Evolutionary conservation across 2,888 invertebrate genomes (phyloP).

Genomic region (Hylaea fasciaria): DNA sequence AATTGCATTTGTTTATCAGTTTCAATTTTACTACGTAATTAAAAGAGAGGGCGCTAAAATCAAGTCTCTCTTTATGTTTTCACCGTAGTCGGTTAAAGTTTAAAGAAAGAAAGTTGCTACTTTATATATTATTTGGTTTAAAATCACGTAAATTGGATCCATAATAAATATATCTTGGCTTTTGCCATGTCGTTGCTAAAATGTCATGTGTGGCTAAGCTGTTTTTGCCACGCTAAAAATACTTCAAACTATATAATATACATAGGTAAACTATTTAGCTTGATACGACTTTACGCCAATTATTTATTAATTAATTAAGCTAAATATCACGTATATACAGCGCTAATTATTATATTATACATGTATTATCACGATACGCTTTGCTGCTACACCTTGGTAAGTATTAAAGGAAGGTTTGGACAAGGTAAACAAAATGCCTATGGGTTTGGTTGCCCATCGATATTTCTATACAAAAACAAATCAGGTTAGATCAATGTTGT

Average conservation of each 20-base stretch:
- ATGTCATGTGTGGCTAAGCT: slow-evolving; percentile 42
- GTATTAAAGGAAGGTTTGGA: slow-evolving; percentile 29
- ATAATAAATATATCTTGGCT: slow-evolving; percentile 27
- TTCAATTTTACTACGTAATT: no score
- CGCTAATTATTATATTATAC: slow-evolving; percentile 37
- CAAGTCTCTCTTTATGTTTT: no score
- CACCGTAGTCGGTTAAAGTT: no score
- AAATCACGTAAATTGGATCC: slow-evolving; percentile 37
- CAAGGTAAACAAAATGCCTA: slow-evolving; percentile 20
- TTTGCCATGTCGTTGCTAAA: slow-evolving; percentile 32
- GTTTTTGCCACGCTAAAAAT: slow-evolving; percentile 36
- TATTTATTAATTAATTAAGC: slow-evolving; percentile 21
- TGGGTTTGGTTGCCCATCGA: background rate
- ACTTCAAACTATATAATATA: slow-evolving; percentile 18
- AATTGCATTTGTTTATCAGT: no score
- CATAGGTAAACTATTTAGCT: slow-evolving; percentile 27
- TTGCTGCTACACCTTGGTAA: slow-evolving; percentile 39
- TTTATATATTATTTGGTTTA: background rate
- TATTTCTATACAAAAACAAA: background rate
- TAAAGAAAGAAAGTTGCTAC: no score
- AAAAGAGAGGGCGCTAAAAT: no score
- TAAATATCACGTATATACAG: slow-evolving; percentile 31
- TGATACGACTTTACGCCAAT: slow-evolving; percentile 9
- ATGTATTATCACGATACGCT: slow-evolving; percentile 35
- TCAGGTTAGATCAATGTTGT: slow-evolving; percentile 1